Percentiles rank a stretch among this genome's conserved stretches.
Conservation (phyloP, 2,888 invertebrate genomes). For the Eumacrocentrus americanus region DNA sequence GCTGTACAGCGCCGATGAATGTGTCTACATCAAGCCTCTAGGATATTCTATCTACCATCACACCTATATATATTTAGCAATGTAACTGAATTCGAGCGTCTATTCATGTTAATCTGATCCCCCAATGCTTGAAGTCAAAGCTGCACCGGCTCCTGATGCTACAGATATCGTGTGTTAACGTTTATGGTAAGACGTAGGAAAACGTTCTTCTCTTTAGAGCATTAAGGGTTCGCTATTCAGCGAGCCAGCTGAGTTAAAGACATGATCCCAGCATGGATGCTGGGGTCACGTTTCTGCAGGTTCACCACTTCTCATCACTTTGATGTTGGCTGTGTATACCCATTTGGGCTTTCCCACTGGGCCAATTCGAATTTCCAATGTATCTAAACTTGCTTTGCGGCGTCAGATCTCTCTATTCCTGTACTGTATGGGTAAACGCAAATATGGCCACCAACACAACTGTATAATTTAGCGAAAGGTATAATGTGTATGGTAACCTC, state of each 20-base stretch:
- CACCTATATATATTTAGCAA: no score
- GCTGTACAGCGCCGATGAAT: no score
- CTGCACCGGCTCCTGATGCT: no score
- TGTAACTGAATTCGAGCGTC: no score
- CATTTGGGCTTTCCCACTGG: conserved; percentile 10
- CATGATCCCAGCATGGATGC: conserved; percentile 11
- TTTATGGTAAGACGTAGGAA: no score
- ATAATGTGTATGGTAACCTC: no score
- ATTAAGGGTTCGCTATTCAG: neutral
- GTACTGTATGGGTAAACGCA: neutral
- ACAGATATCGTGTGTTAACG: no score
- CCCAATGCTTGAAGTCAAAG: no score
- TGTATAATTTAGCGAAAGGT: neutral
- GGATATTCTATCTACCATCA: no score
- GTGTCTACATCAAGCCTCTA: no score
- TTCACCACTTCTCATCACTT: conserved; percentile 27
- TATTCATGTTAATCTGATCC: no score
- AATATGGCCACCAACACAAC: neutral
- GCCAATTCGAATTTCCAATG: conserved; percentile 22
- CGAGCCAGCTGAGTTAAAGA: neutral
- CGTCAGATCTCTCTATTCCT: conserved; percentile 10
- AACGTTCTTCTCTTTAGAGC: neutral
- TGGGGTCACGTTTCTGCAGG: conserved; percentile 16
- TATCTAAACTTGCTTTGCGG: conserved; percentile 6
- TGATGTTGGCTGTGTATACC: conserved; percentile 20